A percentile compares a stretch with the other conserved stretches of the same genome.
Conservation (phyloP, 2,797 vertebrate genomes). For the Nothura maculosa region DNA sequence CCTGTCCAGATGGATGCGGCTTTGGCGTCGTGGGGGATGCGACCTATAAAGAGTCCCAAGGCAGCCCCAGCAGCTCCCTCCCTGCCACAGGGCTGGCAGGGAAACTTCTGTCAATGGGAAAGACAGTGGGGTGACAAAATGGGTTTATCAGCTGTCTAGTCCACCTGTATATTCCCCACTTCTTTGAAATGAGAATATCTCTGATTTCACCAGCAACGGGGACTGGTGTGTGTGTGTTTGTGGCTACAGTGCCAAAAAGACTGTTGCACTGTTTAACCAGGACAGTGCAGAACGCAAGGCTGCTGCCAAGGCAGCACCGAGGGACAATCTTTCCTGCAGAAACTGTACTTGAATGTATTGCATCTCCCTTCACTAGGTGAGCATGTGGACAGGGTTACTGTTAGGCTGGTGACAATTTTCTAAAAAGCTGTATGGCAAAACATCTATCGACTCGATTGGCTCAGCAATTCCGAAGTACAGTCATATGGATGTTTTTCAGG, state of each 20-base stretch:
- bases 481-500: not conserved
- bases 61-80: not conserved
- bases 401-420: not conserved
- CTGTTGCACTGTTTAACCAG: not conserved
- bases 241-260: not conserved
- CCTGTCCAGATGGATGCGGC: not conserved
- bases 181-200: not conserved
- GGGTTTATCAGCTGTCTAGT: not conserved
- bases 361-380: not conserved
- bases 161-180: not conserved
- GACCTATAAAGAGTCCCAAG: no score
- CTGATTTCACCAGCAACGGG: not conserved
- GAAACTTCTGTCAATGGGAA: not conserved
- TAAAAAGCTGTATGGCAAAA: not conserved
- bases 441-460: not conserved
- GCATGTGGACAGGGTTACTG: not conserved
- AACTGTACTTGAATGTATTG: not conserved
- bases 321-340: constrained; percentile 13
- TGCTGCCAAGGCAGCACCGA: constrained; percentile 12
- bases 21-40: not conserved
- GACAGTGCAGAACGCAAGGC: not conserved
- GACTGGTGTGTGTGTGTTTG: not conserved
- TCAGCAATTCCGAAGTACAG: not conserved
- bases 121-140: not conserved
- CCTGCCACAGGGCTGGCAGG: not conserved